Evolutionary conservation across 2,888 invertebrate genomes (phyloP).

Genomic region (Blomia tropicalis): DNA sequence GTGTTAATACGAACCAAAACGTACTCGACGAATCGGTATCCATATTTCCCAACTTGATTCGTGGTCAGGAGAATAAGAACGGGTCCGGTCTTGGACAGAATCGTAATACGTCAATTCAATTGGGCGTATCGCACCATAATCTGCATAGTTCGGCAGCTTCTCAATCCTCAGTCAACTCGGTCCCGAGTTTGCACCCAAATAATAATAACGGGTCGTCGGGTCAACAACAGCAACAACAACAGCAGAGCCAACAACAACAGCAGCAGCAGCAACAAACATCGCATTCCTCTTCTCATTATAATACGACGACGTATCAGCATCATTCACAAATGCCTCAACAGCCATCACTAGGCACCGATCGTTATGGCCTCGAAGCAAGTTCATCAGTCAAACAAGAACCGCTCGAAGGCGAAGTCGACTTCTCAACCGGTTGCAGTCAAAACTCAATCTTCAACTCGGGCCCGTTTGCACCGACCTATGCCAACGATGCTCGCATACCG

Average conservation of each 20-base stretch:
- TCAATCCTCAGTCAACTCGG: background rate
- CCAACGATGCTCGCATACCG: conserved; percentile 12
- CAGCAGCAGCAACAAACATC: background rate
- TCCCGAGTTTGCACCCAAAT: background rate
- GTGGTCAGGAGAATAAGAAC: conserved; percentile 7
- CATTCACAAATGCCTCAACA: conserved; percentile 63
- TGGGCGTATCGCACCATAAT: conserved; percentile 1
- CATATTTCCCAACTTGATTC: conserved; percentile 20
- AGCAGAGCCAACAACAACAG: conserved; percentile 11
- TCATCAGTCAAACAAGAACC: conserved; percentile 30
- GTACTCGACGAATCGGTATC: conserved; percentile 26
- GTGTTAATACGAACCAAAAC: conserved; percentile 12
- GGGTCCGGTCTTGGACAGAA: too few relatives aligned
- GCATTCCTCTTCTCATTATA: conserved; percentile 26
- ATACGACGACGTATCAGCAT: conserved; percentile 20
- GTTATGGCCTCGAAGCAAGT: conserved; percentile 30
- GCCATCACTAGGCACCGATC: conserved; percentile 55
- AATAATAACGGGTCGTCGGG: conserved; percentile 14
- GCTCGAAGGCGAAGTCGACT: conserved; percentile 15
- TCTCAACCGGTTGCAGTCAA: conserved; percentile 22
- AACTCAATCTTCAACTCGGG: conserved; percentile 10
- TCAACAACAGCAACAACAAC: conserved; percentile 17
- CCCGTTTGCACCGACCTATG: conserved; percentile 4
- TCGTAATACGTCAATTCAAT: conserved; percentile 3
- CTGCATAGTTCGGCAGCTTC: background rate